Percentiles rank a stretch among this genome's conserved stretches.
Evolutionary conservation across 2,113 vertebrate species (phyloP).

Genomic region (Ondatra zibethicus): DNA sequence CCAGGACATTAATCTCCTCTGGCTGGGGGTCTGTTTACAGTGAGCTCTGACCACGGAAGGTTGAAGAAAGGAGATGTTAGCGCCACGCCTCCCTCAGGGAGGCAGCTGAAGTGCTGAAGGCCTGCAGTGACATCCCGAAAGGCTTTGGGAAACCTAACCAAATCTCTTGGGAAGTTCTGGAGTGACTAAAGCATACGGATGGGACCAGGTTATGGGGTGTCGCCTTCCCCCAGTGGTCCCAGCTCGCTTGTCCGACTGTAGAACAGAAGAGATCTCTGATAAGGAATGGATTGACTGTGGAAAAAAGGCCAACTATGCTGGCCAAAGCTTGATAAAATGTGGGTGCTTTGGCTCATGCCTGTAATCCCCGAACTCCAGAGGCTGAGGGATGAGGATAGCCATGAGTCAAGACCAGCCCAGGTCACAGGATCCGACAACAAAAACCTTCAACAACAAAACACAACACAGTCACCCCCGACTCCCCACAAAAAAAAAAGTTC

Average conservation of each 20-base stretch:
- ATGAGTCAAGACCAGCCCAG: not conserved
- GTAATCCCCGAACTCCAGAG: not conserved
- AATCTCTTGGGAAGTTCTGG: not conserved
- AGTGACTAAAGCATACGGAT: fast-evolving
- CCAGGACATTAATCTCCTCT: not conserved
- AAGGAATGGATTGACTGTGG: not conserved
- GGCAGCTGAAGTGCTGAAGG: not conserved
- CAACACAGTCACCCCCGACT: too few species aligned
- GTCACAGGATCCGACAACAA: not conserved
- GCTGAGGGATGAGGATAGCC: not conserved
- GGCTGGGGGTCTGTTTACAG: not conserved
- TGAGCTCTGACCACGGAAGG: not conserved
- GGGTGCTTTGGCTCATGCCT: not conserved
- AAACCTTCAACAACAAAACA: not conserved
- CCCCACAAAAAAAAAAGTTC: not conserved
- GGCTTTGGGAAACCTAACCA: not conserved
- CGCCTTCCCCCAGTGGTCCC: not conserved
- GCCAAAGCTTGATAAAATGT: not conserved
- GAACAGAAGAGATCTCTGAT: fast-evolving
- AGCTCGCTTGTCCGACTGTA: not conserved
- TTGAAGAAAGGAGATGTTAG: not conserved
- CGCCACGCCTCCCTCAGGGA: not conserved
- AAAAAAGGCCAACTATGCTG: not conserved
- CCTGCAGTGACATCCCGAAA: not conserved
- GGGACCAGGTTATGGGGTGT: not conserved